A percentile compares a stretch with the other conserved stretches of the same genome.
Conservation (phyloP, 2,888 invertebrate species). For the Pseudoips prasinana region DNA sequence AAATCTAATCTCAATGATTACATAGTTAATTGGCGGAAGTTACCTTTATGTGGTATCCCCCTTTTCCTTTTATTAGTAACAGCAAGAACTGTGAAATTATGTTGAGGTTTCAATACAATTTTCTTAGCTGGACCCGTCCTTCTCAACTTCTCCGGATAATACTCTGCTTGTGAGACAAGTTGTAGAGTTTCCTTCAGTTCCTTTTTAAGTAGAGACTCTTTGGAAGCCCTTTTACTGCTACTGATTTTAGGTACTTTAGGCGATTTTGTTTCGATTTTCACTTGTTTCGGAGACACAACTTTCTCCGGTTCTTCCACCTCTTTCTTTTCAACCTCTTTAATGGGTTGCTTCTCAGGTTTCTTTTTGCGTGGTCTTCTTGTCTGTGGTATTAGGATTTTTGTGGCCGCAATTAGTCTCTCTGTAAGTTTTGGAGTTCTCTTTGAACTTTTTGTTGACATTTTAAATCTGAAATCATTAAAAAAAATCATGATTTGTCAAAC, state of each 20-base stretch:
- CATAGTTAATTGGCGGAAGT: too few species aligned
- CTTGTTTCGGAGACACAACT: constrained; percentile 6
- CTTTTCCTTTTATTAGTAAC: constrained; percentile 55
- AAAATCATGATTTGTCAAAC: too few species aligned
- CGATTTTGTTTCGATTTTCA: constrained; percentile 21
- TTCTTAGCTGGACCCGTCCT: constrained; percentile 38
- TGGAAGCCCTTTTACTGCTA: not conserved
- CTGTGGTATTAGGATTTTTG: too few species aligned
- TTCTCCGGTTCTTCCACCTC: too few species aligned
- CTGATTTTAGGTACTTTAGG: not conserved
- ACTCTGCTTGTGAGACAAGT: constrained; percentile 36
- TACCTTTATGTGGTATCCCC: constrained; percentile 46
- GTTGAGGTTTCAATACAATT: constrained; percentile 48
- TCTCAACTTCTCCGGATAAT: constrained; percentile 51
- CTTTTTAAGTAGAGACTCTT: constrained; percentile 21
- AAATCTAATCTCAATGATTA: too few species aligned
- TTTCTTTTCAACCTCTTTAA: too few species aligned
- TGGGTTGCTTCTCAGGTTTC: too few species aligned
- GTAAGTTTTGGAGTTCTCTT: constrained; percentile 6
- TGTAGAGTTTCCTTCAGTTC: constrained; percentile 3
- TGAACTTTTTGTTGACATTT: constrained; percentile 19
- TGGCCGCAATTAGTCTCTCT: not conserved
- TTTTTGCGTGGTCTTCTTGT: too few species aligned
- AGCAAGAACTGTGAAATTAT: constrained; percentile 47
- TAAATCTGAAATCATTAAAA: constrained; percentile 13